These are phyloP conservation scores for Perizoma flavofasciatum DNA, from an alignment of 2,888 invertebrate species.

Conservation along the genomic window DNA sequence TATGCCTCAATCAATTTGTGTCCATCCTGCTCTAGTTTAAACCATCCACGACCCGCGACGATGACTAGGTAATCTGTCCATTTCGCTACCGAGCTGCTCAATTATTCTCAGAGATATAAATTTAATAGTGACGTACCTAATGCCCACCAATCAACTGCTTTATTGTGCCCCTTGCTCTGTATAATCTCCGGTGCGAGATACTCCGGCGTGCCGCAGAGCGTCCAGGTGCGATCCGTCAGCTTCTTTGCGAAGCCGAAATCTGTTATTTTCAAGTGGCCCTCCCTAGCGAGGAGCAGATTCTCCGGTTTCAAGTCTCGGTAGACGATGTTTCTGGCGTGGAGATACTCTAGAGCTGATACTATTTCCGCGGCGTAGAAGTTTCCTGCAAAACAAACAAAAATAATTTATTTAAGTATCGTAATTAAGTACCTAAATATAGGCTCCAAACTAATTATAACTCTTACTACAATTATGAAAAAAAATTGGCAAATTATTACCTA, in stretches of 20 bases:
- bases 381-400: constrained; percentile 68
- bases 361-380: constrained; percentile 98
- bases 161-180: constrained; percentile 98
- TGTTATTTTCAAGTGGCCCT: constrained; percentile 98
- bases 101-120: constrained; percentile 7
- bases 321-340: constrained; percentile 94
- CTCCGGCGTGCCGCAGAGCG: constrained; percentile 98
- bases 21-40: no score
- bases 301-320: constrained; percentile 97
- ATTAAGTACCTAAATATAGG: no score
- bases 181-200: constrained; percentile 99
- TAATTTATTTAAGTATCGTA: no score
- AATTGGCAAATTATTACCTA: no score
- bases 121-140: constrained; percentile 84
- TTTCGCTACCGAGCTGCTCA: no score
- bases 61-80: no score
- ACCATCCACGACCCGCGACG: no score
- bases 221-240: constrained; percentile 97
- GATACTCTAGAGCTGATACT: constrained; percentile 95
- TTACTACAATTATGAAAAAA: no score
- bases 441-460: no score
- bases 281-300: constrained; percentile 94
- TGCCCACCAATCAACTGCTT: constrained; percentile 99
- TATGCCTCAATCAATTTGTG: no score
- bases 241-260: constrained; percentile 99